Percentiles rank a stretch among this genome's conserved stretches.
phyloP scores from a whole-genome alignment of 2,113 vertebrate species.

The Sinocyclocheilus grahami region DNA sequence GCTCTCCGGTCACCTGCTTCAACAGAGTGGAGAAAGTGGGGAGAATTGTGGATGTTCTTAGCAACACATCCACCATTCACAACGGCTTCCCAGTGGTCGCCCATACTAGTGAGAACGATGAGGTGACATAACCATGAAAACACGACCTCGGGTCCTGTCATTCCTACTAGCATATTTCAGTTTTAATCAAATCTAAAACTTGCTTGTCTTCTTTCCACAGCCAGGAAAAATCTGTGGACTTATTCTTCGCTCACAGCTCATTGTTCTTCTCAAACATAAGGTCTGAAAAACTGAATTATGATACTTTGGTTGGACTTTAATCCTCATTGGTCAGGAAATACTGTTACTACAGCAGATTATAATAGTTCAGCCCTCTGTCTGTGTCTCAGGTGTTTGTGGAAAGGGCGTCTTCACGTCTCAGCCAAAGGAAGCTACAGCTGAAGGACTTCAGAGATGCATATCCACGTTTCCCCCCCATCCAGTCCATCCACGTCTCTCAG shows the following conservation, averaged over 20 bases:
- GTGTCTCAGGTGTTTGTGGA: constrained; percentile 89
- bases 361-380: background rate
- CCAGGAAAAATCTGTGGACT: constrained; percentile 86
- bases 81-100: constrained; percentile 94
- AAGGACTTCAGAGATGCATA: constrained; percentile 98
- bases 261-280: constrained; percentile 98
- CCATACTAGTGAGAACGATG: constrained; percentile 61
- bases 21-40: constrained; percentile 89
- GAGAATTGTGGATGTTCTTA: constrained; percentile 89
- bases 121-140: constrained; percentile 71
- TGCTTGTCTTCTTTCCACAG: constrained; percentile 65
- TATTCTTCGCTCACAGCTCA: constrained; percentile 96
- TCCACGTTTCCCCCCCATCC: constrained; percentile 95
- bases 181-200: background rate
- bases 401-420: constrained; percentile 80
- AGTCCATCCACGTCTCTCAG: constrained; percentile 98
- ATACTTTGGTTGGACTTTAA: background rate
- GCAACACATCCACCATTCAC: constrained; percentile 88
- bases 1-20: constrained; percentile 89
- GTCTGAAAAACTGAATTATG: constrained; percentile 64
- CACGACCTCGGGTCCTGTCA: background rate
- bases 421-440: constrained; percentile 84
- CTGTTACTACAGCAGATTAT: background rate
- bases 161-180: no score
- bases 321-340: background rate